Evolutionary conservation across 2,797 vertebrate genomes (phyloP).

Genomic region (Pampus argenteus): DNA sequence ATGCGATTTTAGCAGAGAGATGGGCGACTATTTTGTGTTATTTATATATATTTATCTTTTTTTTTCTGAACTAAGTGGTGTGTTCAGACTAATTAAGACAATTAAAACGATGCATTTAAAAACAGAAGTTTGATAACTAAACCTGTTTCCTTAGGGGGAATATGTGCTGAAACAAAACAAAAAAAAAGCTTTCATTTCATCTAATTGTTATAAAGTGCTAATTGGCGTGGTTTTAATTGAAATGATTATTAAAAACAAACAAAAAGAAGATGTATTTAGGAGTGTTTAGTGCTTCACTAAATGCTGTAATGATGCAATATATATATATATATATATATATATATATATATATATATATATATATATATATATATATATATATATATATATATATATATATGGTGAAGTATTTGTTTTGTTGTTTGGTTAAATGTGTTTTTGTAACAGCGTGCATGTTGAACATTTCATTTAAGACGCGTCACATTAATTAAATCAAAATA

Average conservation of each 20-base stretch:
- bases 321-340: too few species aligned
- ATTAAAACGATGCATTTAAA: slow-evolving; percentile 88
- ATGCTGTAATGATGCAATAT: too few species aligned
- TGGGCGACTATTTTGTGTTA: too few species aligned
- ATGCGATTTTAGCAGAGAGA: slow-evolving; percentile 29
- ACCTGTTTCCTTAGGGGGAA: slow-evolving; percentile 79
- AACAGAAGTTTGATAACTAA: slow-evolving; percentile 73
- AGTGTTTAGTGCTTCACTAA: background rate
- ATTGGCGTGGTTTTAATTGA: background rate
- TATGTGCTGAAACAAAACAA: background rate
- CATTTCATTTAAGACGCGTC: too few species aligned
- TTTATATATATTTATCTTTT: slow-evolving; percentile 78
- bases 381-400: too few species aligned
- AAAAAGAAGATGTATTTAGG: background rate
- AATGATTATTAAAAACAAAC: background rate
- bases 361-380: too few species aligned
- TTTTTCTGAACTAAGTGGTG: slow-evolving; percentile 58
- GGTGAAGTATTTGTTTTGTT: too few species aligned
- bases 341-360: too few species aligned
- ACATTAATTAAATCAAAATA: too few species aligned
- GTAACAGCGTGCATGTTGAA: too few species aligned
- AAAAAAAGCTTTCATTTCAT: background rate
- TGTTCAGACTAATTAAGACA: slow-evolving; percentile 87
- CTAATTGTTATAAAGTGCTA: background rate
- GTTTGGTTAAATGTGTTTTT: too few species aligned